These are phyloP conservation scores for Passer montanus DNA, from an alignment of 2,113 vertebrate genomes.

Conservation along the genomic window DNA sequence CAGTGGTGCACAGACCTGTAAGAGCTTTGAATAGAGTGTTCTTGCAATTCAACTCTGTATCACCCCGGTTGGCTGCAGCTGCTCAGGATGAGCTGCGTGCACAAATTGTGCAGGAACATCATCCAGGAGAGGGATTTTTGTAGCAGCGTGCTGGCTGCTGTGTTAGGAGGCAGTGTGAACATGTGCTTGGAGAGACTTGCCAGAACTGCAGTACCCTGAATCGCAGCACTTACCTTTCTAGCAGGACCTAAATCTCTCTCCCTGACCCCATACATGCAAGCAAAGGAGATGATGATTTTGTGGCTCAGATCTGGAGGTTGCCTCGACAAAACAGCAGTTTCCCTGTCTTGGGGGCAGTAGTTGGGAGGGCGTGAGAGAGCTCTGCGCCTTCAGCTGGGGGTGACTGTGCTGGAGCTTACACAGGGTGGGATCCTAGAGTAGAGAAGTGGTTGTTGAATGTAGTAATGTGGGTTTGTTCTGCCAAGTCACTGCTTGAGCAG, in stretches of 20 bases:
- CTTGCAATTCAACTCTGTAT: fast-evolving
- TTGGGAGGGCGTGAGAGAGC: not conserved
- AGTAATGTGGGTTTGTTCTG: constrained; percentile 38
- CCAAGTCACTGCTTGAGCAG: not conserved
- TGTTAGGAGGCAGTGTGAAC: not conserved
- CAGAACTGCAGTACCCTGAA: not conserved
- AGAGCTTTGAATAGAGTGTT: not conserved
- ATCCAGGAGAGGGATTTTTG: not conserved
- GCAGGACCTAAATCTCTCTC: not conserved
- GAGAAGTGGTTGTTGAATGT: not conserved
- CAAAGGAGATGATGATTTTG: not conserved
- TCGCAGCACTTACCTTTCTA: not conserved
- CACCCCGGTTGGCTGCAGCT: not conserved
- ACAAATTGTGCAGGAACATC: fast-evolving
- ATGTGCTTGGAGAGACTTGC: not conserved
- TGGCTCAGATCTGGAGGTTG: not conserved
- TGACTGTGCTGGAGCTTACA: not conserved
- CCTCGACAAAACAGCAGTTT: not conserved
- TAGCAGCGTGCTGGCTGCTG: not conserved
- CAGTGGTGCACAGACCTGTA: not conserved
- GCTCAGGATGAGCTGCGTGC: fast-evolving
- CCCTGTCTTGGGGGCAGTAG: not conserved
- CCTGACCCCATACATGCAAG: not conserved
- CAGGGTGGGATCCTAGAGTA: not conserved
- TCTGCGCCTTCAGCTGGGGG: not conserved